These are phyloP conservation scores for Trachelus troglodyta DNA, from an alignment of 2,888 invertebrate species.

Conservation along the genomic window DNA sequence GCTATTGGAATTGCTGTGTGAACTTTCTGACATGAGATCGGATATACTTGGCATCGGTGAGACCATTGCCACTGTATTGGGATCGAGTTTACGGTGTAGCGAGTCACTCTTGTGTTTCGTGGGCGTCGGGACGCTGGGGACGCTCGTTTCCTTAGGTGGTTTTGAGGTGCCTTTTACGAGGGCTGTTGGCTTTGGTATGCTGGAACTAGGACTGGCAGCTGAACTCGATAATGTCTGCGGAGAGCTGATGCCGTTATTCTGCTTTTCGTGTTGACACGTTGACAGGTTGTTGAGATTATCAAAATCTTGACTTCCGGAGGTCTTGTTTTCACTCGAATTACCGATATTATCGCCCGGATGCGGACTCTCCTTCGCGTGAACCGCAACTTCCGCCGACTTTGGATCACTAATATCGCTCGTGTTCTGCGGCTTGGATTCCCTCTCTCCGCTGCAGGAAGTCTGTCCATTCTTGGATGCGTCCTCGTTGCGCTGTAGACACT, in stretches of 20 bases:
- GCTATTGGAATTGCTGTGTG: slow-evolving; percentile 69
- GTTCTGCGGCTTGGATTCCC: not conserved
- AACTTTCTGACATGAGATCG: slow-evolving; percentile 77
- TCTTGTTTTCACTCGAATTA: not conserved
- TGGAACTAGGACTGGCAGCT: slow-evolving; percentile 68
- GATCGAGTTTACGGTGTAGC: slow-evolving; percentile 57
- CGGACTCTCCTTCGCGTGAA: not conserved
- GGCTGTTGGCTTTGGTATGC: slow-evolving; percentile 91
- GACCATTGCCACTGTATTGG: slow-evolving; percentile 70
- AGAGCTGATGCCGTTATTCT: slow-evolving; percentile 30
- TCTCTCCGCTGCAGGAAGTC: not conserved
- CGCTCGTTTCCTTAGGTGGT: slow-evolving; percentile 70
- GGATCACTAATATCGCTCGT: not conserved
- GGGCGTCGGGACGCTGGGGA: slow-evolving; percentile 67
- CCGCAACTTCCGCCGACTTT: not conserved
- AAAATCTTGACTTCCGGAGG: not conserved
- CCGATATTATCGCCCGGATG: not conserved
- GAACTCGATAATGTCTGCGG: slow-evolving; percentile 30
- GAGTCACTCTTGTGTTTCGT: slow-evolving; percentile 65
- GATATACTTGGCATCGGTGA: slow-evolving; percentile 79
- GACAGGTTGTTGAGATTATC: not conserved
- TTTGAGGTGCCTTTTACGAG: slow-evolving; percentile 92
- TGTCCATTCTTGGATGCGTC: not conserved
- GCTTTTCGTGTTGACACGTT: slow-evolving; percentile 5
- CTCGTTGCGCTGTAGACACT: not conserved